Evolutionary conservation across 64 coral and sea anemone genomes (phyloP), one percentile per base, ranked within the genome.

Genomic region (Montipora sp.): DNA sequence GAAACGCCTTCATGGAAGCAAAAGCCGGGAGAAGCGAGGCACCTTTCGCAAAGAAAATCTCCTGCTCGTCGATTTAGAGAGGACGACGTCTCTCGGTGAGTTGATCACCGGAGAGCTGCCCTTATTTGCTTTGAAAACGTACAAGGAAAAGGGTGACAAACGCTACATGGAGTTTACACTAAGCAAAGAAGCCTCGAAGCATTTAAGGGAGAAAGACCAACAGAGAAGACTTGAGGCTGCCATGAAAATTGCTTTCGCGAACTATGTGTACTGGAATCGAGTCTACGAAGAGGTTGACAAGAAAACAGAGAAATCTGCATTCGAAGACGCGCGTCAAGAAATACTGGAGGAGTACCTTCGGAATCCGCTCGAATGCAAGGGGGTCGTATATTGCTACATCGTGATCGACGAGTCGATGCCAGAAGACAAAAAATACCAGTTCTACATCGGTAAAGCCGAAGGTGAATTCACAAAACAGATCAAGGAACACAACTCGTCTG

Each of bases 341-440:
- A 66, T 80, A 44, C 69, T 98, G 5, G 84, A 89, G 19, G 89
- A 82, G 22, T 98, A 91, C 68, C 76, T 90, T 23, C 80, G 91
- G 14, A 89, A 98, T 88, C 92, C 95, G 19, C 77, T 94, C 47
- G 84, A 87, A 73, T 87, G 83, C 67, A 88, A 84, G 82, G 95
- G 92, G 45, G 72, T 98, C 15, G 80, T 98, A 7, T 98, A 94
- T 14, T 89, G 74, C 47, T 98, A 94, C 59, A 89, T 94, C 47
- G 88, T 98, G 71, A 63, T 90, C 7, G 87, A 90, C 57, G 77
- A 77, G 5, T 36, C 59, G 4, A 60, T 89, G 76, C 66, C 87
- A 13, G 77, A 50, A 19, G 80, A 91, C 8, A 74, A 90, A 67
- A 94, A 89, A 45, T 88, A 87, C 47, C 95, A 98, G 61, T 51